Evolutionary conservation across 2,113 vertebrate genomes (phyloP), one percentile per base, ranked within the genome.

Genomic region (Apteryx owenii): DNA sequence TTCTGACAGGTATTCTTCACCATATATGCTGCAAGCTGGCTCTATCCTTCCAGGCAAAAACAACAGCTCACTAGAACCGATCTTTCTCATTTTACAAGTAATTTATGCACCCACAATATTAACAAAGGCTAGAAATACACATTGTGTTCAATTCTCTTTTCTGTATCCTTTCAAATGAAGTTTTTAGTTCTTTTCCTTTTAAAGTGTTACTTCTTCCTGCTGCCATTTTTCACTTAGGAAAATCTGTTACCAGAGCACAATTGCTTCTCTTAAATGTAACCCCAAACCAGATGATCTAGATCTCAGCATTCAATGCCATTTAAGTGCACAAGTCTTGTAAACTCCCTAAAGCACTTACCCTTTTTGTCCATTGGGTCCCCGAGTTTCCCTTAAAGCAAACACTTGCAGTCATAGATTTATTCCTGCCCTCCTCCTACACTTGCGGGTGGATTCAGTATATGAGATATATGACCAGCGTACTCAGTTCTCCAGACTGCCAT

Each of bases 1-100:
- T 95, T 85, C 90, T 93, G 77, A 96, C 71, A 95, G 65, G 68
- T 90, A 81, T 93, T 89, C 79, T 64, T 91, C 64, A 58, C 75
- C 73, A 60, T 22, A 62, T 38, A 51, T 42, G 29, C 71, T 83
- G 69, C 87, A 81, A 54, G 29, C 54, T 83, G 44, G 20, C 62
- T 82, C 42, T 58, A 31, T 77, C 70, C 66, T 97, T 81, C 70
- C 70, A 94, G 90, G 80, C 85, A 94, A 89, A 88, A 68, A 89
- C 44, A 94, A 65, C 29, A 85, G 77, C 44, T 91, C 66, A 71
- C 66, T 73, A 77, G 53, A 90, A 92, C 44, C 56, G 89, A 69
- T 46, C 42, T 69, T 46, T 76, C 26, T 50, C 84, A 76, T 62
- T 96, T 91, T 62, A 61, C 60, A 70, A 86, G 68, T 66, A 77